Evolutionary conservation across 2,797 vertebrate species (phyloP).

Genomic region (Danio albolineatus): DNA sequence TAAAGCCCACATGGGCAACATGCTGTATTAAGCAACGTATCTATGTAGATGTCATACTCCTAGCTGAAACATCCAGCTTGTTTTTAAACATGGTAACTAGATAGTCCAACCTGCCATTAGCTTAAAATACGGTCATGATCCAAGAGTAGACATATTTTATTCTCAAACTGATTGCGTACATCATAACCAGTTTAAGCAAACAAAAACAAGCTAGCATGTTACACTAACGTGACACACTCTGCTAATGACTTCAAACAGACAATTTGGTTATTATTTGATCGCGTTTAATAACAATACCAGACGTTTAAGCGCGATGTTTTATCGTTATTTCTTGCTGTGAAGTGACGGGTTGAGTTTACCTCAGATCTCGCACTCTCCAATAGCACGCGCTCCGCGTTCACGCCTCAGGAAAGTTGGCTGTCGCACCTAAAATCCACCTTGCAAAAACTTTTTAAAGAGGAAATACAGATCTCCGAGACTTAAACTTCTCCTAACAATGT

Average conservation of each 20-base stretch:
- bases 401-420: background rate
- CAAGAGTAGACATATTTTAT: background rate
- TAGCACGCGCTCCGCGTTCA: conserved; percentile 24
- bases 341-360: conserved; percentile 51
- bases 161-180: background rate
- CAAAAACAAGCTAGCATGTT: background rate
- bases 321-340: background rate
- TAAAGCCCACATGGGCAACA: background rate
- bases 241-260: background rate
- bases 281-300: background rate
- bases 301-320: background rate
- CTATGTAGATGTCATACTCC: background rate
- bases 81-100: background rate
- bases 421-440: conserved; percentile 19
- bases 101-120: background rate
- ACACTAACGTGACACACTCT: background rate
- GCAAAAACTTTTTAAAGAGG: conserved; percentile 25
- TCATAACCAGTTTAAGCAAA: no score
- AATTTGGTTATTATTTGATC: background rate
- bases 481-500: conserved; percentile 73
- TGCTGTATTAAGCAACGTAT: background rate
- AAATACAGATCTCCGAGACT: conserved; percentile 26
- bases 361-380: conserved; percentile 37
- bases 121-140: background rate
- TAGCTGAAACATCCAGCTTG: background rate